Conservation (phyloP, 92 coral and sea anemone genomes). For the Siderastrea siderea region DNA sequence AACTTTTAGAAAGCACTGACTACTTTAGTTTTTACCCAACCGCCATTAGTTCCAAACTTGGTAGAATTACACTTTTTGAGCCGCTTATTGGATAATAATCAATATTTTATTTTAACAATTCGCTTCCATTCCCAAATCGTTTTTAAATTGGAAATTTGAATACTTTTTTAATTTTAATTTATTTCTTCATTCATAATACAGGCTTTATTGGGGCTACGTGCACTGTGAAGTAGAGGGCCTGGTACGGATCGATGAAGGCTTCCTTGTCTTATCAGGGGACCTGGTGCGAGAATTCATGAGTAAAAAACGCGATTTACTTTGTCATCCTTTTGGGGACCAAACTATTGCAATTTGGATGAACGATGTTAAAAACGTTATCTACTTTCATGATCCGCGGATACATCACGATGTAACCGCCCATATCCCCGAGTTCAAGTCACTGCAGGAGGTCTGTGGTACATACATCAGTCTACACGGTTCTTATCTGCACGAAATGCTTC, state of each 20-base stretch:
- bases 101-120: too few relatives aligned
- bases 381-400: slow-evolving; percentile 93
- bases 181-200: slow-evolving; percentile 9
- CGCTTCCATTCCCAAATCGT: background rate
- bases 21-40: too few relatives aligned
- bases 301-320: slow-evolving; percentile 74
- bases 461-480: slow-evolving; percentile 93
- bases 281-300: slow-evolving; percentile 80
- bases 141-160: too few relatives aligned
- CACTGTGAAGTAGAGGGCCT: slow-evolving; percentile 91
- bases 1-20: too few relatives aligned
- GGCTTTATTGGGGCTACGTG: slow-evolving; percentile 94
- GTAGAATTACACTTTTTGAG: too few relatives aligned
- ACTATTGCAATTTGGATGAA: slow-evolving; percentile 95
- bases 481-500: slow-evolving; percentile 84
- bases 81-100: too few relatives aligned
- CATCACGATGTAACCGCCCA: slow-evolving; percentile 84
- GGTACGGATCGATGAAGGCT: slow-evolving; percentile 96
- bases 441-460: slow-evolving; percentile 74
- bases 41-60: too few relatives aligned
- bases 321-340: slow-evolving; percentile 98
- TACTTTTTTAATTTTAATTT: too few relatives aligned
- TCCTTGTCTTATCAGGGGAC: slow-evolving; percentile 82
- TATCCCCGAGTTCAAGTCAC: slow-evolving; percentile 72
- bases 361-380: slow-evolving; percentile 81